Evolutionary conservation across 2,113 vertebrate genomes (phyloP), one percentile per base, ranked within the genome.

Genomic region (Myiagra hebetior): DNA sequence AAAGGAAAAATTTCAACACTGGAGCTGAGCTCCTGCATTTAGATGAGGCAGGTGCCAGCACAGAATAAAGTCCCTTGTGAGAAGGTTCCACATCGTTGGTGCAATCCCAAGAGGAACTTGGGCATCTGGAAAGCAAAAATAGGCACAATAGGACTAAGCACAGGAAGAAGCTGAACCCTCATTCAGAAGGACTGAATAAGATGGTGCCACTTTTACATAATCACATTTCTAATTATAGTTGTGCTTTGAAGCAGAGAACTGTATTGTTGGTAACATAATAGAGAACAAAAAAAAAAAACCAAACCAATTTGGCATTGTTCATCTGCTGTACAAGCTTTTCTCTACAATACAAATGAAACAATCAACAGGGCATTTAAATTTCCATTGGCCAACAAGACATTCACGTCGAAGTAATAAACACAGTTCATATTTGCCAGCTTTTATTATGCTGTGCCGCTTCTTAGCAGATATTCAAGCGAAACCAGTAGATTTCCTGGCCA

Each of bases 191-290:
- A 46, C 23, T 87, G 93, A 95, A 82, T 87, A 92, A 94, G 89
- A 87, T 83, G 62, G 41, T 92, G 80, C 56, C 92, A 89, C 56
- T 96, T 96, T 74, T 82, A 81, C 53, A 82, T 89, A 92, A 86
- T 89, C 56, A 68, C 64, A 76, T 84, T 94, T 92, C 96, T 96
- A 96, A 95, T 94, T 93, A 95, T 81, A 96, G 95, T 13, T 15
- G 7, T 86, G 93, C 87, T 95, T 63, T 44, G 72, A 90, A 75
- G 85, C 85, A 94, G 72, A 70, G 82, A 96, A 96, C 24, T 13
- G 64, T 56, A 96, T 77, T 93, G 82, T 86, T 92, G 65, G 68
- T 72, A 93, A 75, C 52, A 92, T 91, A 96, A 97, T 87, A 94
- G 79, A 91, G 79, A 84, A 86, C 41, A 22, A 7, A 31, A 78